Conservation (phyloP, 2,888 invertebrate species). For the Ichneumoninae sp. region DNA sequence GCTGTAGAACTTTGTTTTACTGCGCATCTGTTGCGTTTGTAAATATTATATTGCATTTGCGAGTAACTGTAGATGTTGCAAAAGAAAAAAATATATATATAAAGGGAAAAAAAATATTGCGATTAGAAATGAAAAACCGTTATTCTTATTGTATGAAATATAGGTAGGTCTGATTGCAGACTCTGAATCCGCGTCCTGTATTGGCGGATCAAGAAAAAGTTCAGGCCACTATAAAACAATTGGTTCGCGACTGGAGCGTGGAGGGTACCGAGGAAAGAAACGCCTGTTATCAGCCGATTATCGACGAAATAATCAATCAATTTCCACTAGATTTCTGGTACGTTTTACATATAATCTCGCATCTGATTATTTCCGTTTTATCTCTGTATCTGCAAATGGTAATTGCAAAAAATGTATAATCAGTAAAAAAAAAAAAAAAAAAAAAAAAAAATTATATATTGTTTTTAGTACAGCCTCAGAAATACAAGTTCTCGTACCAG, state of each 20-base stretch:
- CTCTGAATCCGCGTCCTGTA: conserved; percentile 80
- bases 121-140: conserved; percentile 70
- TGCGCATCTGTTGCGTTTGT: not conserved
- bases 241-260: conserved; percentile 98
- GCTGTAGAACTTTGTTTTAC: conserved; percentile 1
- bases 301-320: conserved; percentile 91
- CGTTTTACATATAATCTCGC: conserved; percentile 34
- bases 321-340: conserved; percentile 89
- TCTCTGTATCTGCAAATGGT: not conserved
- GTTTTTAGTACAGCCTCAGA: conserved; percentile 82
- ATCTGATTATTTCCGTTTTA: not conserved
- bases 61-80: not conserved
- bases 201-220: conserved; percentile 90
- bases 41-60: not conserved
- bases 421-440: conserved; percentile 14
- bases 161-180: conserved; percentile 80
- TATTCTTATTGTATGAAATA: conserved; percentile 76
- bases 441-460: not conserved
- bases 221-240: conserved; percentile 96
- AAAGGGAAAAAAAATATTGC: conserved; percentile 66
- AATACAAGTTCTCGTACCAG: conserved; percentile 95
- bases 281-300: conserved; percentile 95
- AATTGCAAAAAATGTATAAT: conserved; percentile 38
- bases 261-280: conserved; percentile 93
- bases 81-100: no score